Base-by-base conservation (phyloP, 2,888 invertebrate genomes). In the Himalopsyche anomala region DNA sequence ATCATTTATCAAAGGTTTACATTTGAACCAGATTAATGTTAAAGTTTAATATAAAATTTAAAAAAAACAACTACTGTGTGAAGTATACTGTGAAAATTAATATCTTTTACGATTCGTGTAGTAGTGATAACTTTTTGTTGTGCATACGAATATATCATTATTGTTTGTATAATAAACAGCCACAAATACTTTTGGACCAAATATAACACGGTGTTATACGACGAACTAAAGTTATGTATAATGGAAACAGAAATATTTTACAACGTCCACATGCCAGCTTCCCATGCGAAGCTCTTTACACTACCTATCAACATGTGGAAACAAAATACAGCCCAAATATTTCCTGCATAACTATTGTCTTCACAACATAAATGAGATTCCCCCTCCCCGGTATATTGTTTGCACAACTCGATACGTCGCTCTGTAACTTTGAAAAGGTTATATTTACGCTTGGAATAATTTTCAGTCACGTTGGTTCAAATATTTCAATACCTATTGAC, bases 351-450 rank as follows among this genome's bases (percentile, higher is more conserved):
- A 86, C 84, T 86, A 86, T 87, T 87, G 87, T 87, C 87, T 86
- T 84, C 87, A 83, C 86, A 81, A 56, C 86, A 84, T 84, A 87
- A 87, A 87, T 86, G 87, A 86, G 87, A 87, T 87, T 87, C 87
- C 83, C 84, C 80, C 84, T 83, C 69, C 81, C 19, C 9, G 28
- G 81, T 84, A 81, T 84, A 84, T 82, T 86, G 86, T 84, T 86
- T 84, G 62, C 80, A 81, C 51, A 87, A 87, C 86, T 88, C 86
- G 88, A 88, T 87, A 86, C 88, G 85, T 62, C 62, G 62, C 28
- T 62, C 28, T 28, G 62, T 62, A 62, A 62, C 62, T 62, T 62
- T 62, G 19, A 19, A 62, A 62, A 62, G 62, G 62, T 62, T 62
- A 19, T 62, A 62, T 62, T 62, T 28, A 62, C 62, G 28, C 62